Conservation (phyloP, 2,797 vertebrate genomes). For the Scleropages formosus region DNA sequence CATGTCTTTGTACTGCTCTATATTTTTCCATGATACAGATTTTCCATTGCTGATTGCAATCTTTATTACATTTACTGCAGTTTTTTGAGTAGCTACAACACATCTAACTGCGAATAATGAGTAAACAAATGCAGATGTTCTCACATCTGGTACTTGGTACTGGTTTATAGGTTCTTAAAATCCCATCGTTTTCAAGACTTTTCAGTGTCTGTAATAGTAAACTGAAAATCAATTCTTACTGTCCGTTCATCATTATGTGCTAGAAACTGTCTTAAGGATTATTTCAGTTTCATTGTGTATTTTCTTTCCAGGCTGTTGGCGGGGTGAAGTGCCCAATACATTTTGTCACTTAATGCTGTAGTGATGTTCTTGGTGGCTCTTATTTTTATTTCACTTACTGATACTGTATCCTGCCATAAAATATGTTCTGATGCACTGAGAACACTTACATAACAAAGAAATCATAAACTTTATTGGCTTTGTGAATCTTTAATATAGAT, state of each 20-base stretch:
- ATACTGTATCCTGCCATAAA: conserved; percentile 26
- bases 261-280: too few species aligned
- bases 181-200: not conserved
- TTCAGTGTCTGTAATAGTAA: not conserved
- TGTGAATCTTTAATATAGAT: conserved; percentile 53
- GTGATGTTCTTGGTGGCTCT: not conserved
- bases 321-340: not conserved
- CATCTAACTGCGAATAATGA: conserved; percentile 21
- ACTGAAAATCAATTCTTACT: too few species aligned
- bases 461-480: too few species aligned
- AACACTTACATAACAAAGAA: conserved; percentile 61
- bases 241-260: too few species aligned
- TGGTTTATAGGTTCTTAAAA: not conserved
- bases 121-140: conserved; percentile 20
- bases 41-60: conserved; percentile 57
- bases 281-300: too few species aligned
- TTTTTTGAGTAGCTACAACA: conserved; percentile 25
- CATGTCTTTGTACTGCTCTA: not conserved
- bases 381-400: conserved; percentile 35
- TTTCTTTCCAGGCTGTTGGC: not conserved
- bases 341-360: conserved; percentile 20
- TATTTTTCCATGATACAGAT: conserved; percentile 63
- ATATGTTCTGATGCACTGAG: conserved; percentile 42
- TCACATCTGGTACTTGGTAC: not conserved
- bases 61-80: conserved; percentile 30